Conservation (phyloP, 2,113 vertebrate species). For the Melospiza melodia region DNA sequence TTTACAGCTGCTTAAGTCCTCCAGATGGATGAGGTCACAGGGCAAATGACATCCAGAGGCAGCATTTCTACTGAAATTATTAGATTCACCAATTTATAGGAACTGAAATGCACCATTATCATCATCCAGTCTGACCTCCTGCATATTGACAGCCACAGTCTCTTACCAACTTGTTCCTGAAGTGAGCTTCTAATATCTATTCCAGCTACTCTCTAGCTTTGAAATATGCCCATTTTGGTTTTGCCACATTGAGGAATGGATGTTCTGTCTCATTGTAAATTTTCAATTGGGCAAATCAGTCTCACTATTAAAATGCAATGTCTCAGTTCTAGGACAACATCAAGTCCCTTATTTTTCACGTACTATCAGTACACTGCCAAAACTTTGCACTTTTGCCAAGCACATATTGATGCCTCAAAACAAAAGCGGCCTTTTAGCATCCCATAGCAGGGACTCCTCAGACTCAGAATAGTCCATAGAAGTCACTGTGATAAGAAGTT, state of each 20-base stretch:
- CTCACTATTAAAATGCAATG: neutral
- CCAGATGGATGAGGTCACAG: neutral
- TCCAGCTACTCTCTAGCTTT: neutral
- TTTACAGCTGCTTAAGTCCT: neutral
- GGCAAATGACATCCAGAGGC: neutral
- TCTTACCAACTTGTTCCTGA: neutral
- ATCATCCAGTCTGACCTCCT: neutral
- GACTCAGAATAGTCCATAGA: neutral
- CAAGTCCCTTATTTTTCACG: neutral
- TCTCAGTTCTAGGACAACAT: neutral
- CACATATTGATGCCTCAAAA: neutral
- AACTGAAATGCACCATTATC: neutral
- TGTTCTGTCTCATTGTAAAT: neutral
- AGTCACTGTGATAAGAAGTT: neutral
- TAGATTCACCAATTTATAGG: neutral
- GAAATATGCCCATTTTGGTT: neutral
- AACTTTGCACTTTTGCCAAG: neutral
- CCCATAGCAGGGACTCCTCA: neutral
- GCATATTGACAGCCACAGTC: neutral
- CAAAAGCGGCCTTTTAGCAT: neutral
- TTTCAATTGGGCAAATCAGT: neutral
- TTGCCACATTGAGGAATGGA: neutral
- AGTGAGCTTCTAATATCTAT: neutral
- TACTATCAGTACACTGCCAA: neutral
- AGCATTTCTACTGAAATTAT: neutral